phyloP scores from a whole-genome alignment of 2,888 invertebrate species.

The Lepidocyrtinus sp. region DNA sequence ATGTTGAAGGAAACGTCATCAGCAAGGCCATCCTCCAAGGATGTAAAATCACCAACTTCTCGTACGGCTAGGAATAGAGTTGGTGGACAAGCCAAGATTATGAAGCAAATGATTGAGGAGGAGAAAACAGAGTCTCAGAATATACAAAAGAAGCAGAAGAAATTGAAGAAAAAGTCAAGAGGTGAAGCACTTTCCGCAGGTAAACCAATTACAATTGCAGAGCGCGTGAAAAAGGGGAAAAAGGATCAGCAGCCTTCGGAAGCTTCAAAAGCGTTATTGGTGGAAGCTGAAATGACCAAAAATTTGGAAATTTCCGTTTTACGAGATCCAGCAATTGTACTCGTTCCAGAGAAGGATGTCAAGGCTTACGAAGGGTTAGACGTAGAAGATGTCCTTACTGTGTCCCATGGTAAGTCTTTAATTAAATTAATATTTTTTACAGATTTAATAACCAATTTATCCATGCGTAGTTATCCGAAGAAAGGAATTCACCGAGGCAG shows the following conservation, averaged over 20 bases:
- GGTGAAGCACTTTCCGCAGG: neutral
- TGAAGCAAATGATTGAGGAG: slow-evolving; percentile 32
- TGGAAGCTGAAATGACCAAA: slow-evolving; percentile 19
- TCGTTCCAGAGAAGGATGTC: slow-evolving; percentile 22
- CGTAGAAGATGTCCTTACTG: slow-evolving; percentile 49
- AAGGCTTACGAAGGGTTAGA: slow-evolving; percentile 45
- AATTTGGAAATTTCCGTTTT: slow-evolving; percentile 40
- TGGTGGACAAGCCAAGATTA: slow-evolving; percentile 26
- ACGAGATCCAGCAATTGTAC: slow-evolving; percentile 37
- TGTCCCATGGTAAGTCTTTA: slow-evolving; percentile 38
- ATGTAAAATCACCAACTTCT: neutral
- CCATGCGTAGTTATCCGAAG: slow-evolving; percentile 18
- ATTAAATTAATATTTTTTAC: neutral
- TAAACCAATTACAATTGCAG: neutral
- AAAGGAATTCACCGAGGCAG: slow-evolving; percentile 50
- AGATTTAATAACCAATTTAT: neutral
- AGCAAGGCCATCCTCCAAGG: neutral
- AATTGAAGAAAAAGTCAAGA: neutral
- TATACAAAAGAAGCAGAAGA: neutral
- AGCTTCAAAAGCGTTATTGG: slow-evolving; percentile 31
- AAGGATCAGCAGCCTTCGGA: slow-evolving; percentile 17
- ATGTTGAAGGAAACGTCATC: slow-evolving; percentile 18
- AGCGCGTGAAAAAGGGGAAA: neutral
- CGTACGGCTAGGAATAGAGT: slow-evolving; percentile 18
- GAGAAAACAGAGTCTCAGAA: slow-evolving; percentile 10